Percentiles rank a stretch among this genome's conserved stretches.
These are phyloP conservation scores for Sphyrna mokarran DNA, from an alignment of 2,113 vertebrate species.

Conservation along the genomic window DNA sequence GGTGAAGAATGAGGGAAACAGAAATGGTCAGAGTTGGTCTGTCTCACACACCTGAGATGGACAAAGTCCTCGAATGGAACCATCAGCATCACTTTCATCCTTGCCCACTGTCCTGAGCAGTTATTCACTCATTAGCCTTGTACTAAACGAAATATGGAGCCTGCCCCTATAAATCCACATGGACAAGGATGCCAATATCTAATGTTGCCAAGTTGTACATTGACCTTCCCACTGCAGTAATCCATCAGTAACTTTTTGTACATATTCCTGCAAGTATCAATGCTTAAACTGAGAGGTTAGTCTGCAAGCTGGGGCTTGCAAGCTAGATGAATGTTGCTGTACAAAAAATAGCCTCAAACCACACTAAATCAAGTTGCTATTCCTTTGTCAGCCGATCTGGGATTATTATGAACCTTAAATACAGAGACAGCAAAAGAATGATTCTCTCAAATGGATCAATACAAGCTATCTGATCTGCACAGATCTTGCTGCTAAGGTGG, in stretches of 20 bases:
- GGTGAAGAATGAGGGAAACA: background rate
- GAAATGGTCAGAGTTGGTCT: background rate
- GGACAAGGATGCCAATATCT: background rate
- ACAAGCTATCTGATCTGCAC: background rate
- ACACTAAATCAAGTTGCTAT: background rate
- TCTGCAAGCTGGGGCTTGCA: background rate
- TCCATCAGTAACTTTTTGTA: background rate
- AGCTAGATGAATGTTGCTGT: background rate
- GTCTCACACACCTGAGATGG: background rate
- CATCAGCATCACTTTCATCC: background rate
- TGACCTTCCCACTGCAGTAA: background rate
- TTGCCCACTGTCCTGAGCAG: background rate
- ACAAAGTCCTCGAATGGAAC: background rate
- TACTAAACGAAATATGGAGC: background rate
- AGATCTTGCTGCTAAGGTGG: background rate
- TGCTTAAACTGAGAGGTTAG: background rate
- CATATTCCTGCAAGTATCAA: background rate
- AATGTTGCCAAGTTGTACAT: background rate
- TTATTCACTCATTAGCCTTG: background rate
- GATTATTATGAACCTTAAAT: background rate
- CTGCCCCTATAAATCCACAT: background rate
- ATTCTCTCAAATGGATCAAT: background rate
- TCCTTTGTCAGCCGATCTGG: background rate
- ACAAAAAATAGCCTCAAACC: background rate
- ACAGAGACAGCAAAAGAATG: background rate